These are phyloP conservation scores for Hozukius guyotensis DNA, from an alignment of 2,797 vertebrate species.

Conservation along the genomic window DNA sequence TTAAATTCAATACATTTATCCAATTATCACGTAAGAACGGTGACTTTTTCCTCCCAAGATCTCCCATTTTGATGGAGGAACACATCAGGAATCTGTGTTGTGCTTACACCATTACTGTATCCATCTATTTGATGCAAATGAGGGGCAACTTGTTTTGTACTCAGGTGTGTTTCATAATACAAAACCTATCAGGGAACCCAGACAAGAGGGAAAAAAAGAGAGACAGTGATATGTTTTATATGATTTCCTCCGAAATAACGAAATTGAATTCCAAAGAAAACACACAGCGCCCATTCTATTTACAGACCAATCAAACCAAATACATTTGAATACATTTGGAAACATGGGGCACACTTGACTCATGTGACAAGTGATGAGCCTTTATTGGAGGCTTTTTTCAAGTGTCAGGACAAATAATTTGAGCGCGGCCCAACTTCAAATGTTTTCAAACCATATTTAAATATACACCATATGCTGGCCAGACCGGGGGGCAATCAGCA, in stretches of 20 bases:
- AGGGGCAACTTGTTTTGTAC: conserved; percentile 63
- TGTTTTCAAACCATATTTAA: conserved; percentile 60
- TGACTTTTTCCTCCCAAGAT: not conserved
- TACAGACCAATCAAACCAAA: conserved; percentile 67
- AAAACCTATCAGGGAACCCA: conserved; percentile 60
- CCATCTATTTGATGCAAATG: conserved; percentile 67
- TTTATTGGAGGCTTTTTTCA: conserved; percentile 61
- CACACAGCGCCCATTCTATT: conserved; percentile 52
- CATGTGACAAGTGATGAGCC: conserved; percentile 62
- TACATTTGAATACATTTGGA: conserved; percentile 64
- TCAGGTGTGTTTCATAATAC: conserved; percentile 59
- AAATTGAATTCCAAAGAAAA: conserved; percentile 69
- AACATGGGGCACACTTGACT: conserved; percentile 53
- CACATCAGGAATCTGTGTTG: conserved; percentile 25
- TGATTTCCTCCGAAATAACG: conserved; percentile 48
- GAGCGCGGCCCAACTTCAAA: conserved; percentile 32
- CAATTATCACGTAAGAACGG: not conserved
- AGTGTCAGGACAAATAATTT: conserved; percentile 60
- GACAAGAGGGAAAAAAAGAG: conserved; percentile 28
- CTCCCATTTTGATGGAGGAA: not conserved
- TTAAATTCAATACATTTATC: not conserved
- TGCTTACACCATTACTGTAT: conserved; percentile 31
- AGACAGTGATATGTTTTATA: conserved; percentile 43
- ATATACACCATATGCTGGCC: conserved; percentile 28
- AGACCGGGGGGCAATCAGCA: conserved; percentile 46